Conservation (phyloP, 2,113 vertebrate species). For the Nannospalax galili region DNA sequence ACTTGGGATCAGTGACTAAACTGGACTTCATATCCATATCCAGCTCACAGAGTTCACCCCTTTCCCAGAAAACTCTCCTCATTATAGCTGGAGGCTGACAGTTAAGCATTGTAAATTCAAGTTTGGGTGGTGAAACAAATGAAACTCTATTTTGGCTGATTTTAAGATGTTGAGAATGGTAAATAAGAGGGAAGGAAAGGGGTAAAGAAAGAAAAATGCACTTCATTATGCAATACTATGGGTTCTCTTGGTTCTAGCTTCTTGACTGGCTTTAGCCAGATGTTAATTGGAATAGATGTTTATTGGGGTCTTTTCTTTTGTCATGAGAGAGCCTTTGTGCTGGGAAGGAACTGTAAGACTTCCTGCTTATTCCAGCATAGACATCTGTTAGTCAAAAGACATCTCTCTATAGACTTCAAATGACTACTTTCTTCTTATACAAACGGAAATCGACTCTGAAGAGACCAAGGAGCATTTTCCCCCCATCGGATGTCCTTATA, state of each 20-base stretch:
- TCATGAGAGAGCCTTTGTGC: conserved; percentile 75
- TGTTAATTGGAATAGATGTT: conserved; percentile 73
- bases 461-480: conserved; percentile 34
- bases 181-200: conserved; percentile 9
- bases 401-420: conserved; percentile 78
- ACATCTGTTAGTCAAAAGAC: conserved; percentile 80
- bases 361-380: conserved; percentile 70
- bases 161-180: conserved; percentile 31
- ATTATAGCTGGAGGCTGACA: not conserved
- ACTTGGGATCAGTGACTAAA: not conserved
- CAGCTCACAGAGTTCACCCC: not conserved
- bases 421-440: conserved; percentile 75
- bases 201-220: conserved; percentile 48
- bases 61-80: not conserved
- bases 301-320: conserved; percentile 76
- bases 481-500: conserved; percentile 68
- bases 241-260: conserved; percentile 61
- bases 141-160: not conserved
- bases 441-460: conserved; percentile 75
- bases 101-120: conserved; percentile 18
- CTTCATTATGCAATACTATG: not conserved
- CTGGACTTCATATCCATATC: not conserved
- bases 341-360: conserved; percentile 67
- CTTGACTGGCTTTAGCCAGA: conserved; percentile 54
- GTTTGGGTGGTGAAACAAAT: conserved; percentile 29